Base-by-base conservation (phyloP, 2,113 vertebrate genomes). In the Dromiciops gliroides region DNA sequence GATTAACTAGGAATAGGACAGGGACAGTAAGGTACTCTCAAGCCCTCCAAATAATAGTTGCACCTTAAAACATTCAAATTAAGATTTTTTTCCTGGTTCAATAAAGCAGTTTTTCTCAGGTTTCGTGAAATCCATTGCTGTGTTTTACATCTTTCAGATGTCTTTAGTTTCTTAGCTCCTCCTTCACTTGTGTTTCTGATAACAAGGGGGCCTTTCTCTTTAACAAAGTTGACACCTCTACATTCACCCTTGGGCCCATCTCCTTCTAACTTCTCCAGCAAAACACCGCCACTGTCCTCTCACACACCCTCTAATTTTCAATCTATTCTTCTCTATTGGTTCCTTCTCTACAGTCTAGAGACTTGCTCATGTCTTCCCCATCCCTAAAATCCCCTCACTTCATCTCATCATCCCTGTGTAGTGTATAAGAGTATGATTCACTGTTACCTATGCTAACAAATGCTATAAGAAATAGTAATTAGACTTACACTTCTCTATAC, bases 81-180 rank as follows among this genome's bases (percentile, higher is more conserved):
- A 89, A 95, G 48, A 92, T 92, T 89, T 95, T 67, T 51, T 44
- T 8, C 28, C 31, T 96, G 51, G 10, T 44, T 67, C 48, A 48
- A 47, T 83, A 92, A 94, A 22, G 3, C 51, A 67, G 89, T 89
- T 92, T 94, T 88, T 8, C 8, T 95, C 37, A 91, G 51, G 92
- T 96, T 75, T 51, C 60, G 25, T 37, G 51, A 93, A 93, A 92
- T 92, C 48, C 48, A 93, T 12, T 75, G n/a, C 19, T 44, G 19
- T 75, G n/a, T 83, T 83, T 83, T 6, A 83, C 19, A 83, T 44
- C 16, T 83, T 83, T 83, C 67, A 44, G n/a, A 83, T 3, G 44
- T 83, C 19, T 83, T 83, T 44, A 7, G n/a, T 7, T 8, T 83
- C 19, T n/a, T 75, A 22, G 22, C 37, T 83, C 37, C 67, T 83